Evolutionary conservation across 2,888 invertebrate genomes (phyloP).

Genomic region (Synanthedon formicaeformis): DNA sequence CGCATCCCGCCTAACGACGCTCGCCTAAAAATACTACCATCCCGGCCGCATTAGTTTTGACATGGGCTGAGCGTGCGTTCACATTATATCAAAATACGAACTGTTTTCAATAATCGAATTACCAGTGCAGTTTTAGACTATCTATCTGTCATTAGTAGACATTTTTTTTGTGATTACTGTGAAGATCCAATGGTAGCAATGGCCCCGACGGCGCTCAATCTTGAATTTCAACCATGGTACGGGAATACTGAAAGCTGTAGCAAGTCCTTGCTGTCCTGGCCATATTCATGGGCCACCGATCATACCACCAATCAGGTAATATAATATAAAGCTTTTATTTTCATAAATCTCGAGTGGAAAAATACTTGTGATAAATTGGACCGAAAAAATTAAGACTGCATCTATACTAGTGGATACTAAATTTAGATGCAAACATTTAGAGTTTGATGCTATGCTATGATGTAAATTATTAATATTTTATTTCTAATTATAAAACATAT

Average conservation of each 20-base stretch:
- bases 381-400: too few species aligned
- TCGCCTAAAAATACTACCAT: constrained; percentile 48
- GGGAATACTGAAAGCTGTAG: constrained; percentile 49
- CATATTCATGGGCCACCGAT: constrained; percentile 45
- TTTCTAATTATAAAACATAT: too few species aligned
- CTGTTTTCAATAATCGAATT: not conserved
- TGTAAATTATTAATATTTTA: too few species aligned
- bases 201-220: constrained; percentile 57
- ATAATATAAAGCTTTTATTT: constrained; percentile 11
- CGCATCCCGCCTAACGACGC: constrained; percentile 40
- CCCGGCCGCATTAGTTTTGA: constrained; percentile 16
- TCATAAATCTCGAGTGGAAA: not conserved
- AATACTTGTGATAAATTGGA: too few species aligned
- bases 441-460: too few species aligned
- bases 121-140: not conserved
- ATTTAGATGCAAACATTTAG: too few species aligned
- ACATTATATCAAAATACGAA: constrained; percentile 14
- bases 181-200: constrained; percentile 36
- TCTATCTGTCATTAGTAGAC: not conserved
- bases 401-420: too few species aligned
- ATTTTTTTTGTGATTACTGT: not conserved
- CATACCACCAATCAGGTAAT: constrained; percentile 55
- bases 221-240: constrained; percentile 58
- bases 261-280: constrained; percentile 57
- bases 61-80: constrained; percentile 33